These are phyloP conservation scores for Limenitis camilla DNA, from an alignment of 2,888 invertebrate genomes.

Conservation along the genomic window DNA sequence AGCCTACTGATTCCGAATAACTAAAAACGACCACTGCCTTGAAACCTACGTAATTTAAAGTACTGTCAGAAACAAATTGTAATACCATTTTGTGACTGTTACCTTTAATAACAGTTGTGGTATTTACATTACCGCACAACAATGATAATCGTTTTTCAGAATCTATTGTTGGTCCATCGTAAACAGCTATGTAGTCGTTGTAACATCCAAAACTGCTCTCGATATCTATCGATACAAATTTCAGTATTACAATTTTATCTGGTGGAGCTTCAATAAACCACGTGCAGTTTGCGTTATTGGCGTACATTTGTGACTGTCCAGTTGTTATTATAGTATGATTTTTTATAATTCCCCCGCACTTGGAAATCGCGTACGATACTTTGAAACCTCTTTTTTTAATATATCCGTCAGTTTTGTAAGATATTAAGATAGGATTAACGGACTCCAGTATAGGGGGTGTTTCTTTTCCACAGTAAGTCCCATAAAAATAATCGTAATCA, in stretches of 20 bases:
- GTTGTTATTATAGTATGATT: conserved; percentile 72
- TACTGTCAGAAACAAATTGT: conserved; percentile 57
- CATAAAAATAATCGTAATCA: conserved; percentile 27
- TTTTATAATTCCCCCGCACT: conserved; percentile 85
- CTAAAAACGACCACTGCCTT: conserved; percentile 76
- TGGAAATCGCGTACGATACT: conserved; percentile 73
- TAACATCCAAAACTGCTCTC: conserved; percentile 65
- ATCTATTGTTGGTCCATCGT: no score
- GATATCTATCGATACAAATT: conserved; percentile 75
- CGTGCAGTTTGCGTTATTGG: conserved; percentile 76
- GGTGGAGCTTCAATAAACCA: conserved; percentile 85
- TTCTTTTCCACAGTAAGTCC: conserved; percentile 40
- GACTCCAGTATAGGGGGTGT: conserved; percentile 49
- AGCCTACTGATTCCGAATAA: conserved; percentile 72
- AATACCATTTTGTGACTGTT: conserved; percentile 76
- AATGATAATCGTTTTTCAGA: conserved; percentile 71
- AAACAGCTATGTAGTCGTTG: conserved; percentile 79
- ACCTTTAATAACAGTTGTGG: conserved; percentile 74
- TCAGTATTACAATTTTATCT: conserved; percentile 77
- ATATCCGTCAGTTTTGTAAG: conserved; percentile 74
- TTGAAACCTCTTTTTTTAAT: conserved; percentile 75
- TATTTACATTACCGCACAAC: conserved; percentile 79
- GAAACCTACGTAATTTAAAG: conserved; percentile 69
- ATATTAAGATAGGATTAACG: conserved; percentile 52
- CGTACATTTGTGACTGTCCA: conserved; percentile 63